Conservation (phyloP, 2,113 vertebrate species). For the Ptilonorhynchus violaceus region DNA sequence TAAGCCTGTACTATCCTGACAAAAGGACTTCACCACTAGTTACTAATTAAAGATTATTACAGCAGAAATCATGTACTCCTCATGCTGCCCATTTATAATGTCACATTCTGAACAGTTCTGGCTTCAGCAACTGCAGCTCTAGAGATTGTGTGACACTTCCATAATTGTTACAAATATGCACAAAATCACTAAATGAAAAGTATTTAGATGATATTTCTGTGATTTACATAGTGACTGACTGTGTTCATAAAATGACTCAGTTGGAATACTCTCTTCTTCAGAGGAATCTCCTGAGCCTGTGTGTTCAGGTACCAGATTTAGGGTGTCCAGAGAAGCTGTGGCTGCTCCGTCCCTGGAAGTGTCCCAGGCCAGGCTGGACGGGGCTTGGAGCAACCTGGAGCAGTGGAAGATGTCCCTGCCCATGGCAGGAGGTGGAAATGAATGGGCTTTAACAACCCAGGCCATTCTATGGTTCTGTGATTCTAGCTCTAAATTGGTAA, state of each 20-base stretch:
- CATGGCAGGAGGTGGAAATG: neutral
- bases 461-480: neutral
- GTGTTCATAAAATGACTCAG: neutral
- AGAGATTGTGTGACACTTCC: neutral
- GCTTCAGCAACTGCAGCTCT: neutral
- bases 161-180: neutral
- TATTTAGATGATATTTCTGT: neutral
- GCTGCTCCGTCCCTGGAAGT: neutral
- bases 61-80: neutral
- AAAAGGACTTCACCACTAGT: neutral
- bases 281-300: neutral
- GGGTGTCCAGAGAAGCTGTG: neutral
- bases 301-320: neutral
- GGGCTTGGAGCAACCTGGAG: neutral
- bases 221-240: neutral
- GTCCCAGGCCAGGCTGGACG: fast-evolving
- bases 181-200: neutral
- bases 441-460: neutral
- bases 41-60: neutral
- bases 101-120: neutral
- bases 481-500: neutral
- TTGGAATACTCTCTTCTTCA: neutral
- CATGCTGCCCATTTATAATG: neutral
- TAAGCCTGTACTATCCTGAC: neutral
- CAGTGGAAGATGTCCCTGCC: neutral